Conservation (phyloP, 2,113 vertebrate species). For the Smithornis capensis region DNA sequence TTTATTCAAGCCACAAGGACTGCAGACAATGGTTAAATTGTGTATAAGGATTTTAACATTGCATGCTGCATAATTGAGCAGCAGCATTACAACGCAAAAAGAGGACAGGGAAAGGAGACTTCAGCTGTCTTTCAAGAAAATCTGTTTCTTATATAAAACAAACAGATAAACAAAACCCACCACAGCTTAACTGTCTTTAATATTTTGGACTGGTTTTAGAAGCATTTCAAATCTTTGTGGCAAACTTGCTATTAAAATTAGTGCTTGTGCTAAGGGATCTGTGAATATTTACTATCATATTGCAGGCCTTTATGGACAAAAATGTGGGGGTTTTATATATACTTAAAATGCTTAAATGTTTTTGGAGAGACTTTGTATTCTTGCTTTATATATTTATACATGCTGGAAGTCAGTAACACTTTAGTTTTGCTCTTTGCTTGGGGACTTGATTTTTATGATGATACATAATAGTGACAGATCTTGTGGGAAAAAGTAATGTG, state of each 20-base stretch:
- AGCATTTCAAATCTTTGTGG: conserved; percentile 1
- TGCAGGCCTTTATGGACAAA: conserved; percentile 20
- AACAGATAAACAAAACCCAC: not conserved
- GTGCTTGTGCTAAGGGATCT: not conserved
- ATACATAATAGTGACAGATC: not conserved
- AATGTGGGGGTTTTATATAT: not conserved
- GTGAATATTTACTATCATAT: conserved; percentile 9
- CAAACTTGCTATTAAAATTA: conserved; percentile 33
- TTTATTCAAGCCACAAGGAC: not conserved
- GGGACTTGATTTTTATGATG: conserved; percentile 31
- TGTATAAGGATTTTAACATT: not conserved
- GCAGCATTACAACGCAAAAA: not conserved
- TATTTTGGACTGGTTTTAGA: conserved; percentile 36
- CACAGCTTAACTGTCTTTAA: not conserved
- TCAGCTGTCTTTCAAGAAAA: conserved; percentile 17
- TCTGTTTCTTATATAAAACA: not conserved
- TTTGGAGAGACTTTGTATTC: not conserved
- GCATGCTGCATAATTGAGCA: not conserved
- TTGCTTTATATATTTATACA: not conserved
- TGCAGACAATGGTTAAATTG: not conserved
- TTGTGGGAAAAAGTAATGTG: conserved; percentile 4
- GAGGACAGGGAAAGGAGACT: conserved; percentile 2
- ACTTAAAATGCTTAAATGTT: not conserved
- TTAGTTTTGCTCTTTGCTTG: not conserved
- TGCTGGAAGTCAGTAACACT: not conserved